Evolutionary conservation across 2,888 invertebrate species (phyloP).

Genomic region (Melangyna quadrimaculata): DNA sequence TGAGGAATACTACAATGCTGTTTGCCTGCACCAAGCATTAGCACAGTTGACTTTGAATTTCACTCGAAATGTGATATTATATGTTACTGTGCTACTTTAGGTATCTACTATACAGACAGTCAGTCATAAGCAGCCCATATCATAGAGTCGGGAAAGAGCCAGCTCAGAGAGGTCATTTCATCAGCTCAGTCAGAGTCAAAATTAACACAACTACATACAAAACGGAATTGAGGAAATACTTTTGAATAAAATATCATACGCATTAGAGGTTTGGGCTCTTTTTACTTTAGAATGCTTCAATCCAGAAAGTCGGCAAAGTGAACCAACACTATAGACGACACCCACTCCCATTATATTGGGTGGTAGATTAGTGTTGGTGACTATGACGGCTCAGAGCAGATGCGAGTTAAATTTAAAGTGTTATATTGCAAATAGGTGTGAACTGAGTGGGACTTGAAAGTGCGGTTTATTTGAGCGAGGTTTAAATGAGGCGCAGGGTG

Average conservation of each 20-base stretch:
- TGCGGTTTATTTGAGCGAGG: conserved; percentile 38
- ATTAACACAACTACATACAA: neutral
- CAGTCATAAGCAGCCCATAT: neutral
- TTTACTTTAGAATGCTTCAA: neutral
- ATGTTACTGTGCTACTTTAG: conserved; percentile 38
- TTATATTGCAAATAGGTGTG: conserved; percentile 37
- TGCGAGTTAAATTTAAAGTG: conserved; percentile 7
- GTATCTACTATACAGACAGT: neutral
- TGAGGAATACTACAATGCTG: conserved; percentile 31
- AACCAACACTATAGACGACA: neutral
- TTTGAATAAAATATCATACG: conserved; percentile 11
- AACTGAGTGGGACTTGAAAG: conserved; percentile 47
- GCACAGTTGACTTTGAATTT: conserved; percentile 46
- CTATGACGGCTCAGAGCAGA: conserved; percentile 16
- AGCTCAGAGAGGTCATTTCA: conserved; percentile 19
- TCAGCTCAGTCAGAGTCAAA: conserved; percentile 1
- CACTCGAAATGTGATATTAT: conserved; percentile 33
- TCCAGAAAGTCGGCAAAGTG: neutral
- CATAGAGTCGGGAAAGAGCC: neutral
- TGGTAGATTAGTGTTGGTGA: conserved; percentile 52
- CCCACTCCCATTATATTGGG: neutral
- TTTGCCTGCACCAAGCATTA: conserved; percentile 46
- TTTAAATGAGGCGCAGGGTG: conserved; percentile 30
- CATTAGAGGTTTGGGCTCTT: neutral
- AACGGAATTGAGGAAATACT: neutral